Base-by-base conservation (phyloP, 2,888 invertebrate species). In the Limenitis arthemis region DNA sequence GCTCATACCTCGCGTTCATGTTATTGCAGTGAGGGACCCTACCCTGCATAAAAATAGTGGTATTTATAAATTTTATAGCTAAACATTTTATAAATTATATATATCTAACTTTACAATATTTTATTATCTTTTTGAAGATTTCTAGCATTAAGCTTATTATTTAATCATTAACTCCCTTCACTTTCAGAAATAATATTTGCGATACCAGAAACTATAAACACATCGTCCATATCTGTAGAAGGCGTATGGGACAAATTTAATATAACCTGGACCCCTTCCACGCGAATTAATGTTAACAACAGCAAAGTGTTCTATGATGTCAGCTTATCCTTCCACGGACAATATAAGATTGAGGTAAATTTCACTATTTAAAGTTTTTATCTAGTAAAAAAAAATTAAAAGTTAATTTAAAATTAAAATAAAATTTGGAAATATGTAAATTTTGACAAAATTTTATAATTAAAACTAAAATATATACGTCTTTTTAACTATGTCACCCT, bases 281-380 rank as follows among this genome's bases (percentile, higher is more conserved):
- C 78, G 0, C 90, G 91, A 48, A 92, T 94, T 5, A 96, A 94
- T 64, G 91, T 94, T 0, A 95, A 94, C 67, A 93, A 93, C 69
- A 95, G 94, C 9, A 88, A 89, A 5, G 91, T 96, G 0, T 93
- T 91, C 70, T 98, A 97, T 70, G 94, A 95, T 70, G 88, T 96
- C 44, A 91, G 90, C 72, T 86, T 93, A 33, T 72, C 77, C 52
- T 83, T 84, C 57, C 84, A 88, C 6, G 89, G 89, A 57, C 82
- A 88, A 36, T 80, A 86, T 32, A 89, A 88, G 61, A 89, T 89
- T 46, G 90, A 91, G 75, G 88, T 90, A 55, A 40, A 20, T 20
- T 20, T 4, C 4, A 20, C 2, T 20, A 20, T 20, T 20, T 20
- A 20, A 20, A 20, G 1, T 20, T 20, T 20, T 20, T 20, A 20